Percentiles rank a stretch among this genome's conserved stretches.
Evolutionary conservation across 1,140 invertebrate genomes (phyloP).

Genomic region (Meloidogyne chitwoodi): DNA sequence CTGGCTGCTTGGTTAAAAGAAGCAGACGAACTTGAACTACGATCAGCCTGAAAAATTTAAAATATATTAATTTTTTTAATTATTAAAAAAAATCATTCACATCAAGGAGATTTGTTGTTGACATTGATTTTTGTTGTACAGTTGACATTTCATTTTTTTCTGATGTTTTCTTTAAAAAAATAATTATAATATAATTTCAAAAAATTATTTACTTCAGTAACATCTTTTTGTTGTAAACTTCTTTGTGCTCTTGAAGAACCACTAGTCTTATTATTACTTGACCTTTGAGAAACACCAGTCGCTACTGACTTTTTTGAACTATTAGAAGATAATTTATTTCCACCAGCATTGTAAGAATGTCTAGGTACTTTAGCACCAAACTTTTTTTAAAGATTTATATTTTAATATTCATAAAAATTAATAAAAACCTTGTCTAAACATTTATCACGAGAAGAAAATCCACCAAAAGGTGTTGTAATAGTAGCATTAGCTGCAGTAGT

Average conservation of each 20-base stretch:
- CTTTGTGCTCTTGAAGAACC: constrained; percentile 1
- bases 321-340: background rate
- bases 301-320: background rate
- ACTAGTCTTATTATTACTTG: background rate
- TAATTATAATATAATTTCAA: background rate
- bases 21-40: constrained; percentile 28
- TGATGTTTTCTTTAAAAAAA: constrained; percentile 4
- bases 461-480: background rate
- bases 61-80: background rate
- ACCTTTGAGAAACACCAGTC: background rate
- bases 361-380: constrained; percentile 14
- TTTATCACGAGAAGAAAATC: background rate
- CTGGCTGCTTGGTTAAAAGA: constrained; percentile 51
- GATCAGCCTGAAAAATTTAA: constrained; percentile 8
- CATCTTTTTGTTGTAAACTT: background rate
- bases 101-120: constrained; percentile 56
- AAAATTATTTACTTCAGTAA: background rate
- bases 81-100: constrained; percentile 1
- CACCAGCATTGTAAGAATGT: background rate
- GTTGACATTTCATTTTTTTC: background rate
- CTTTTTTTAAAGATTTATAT: too few species aligned
- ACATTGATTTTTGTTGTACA: constrained; percentile 55
- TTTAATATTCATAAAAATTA: too few species aligned
- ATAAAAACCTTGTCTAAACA: constrained; percentile 20
- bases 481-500: background rate